A percentile compares a stretch with the other conserved stretches of the same genome.
Conservation (phyloP, 2,113 vertebrate species). For the Colossoma macropomum region DNA sequence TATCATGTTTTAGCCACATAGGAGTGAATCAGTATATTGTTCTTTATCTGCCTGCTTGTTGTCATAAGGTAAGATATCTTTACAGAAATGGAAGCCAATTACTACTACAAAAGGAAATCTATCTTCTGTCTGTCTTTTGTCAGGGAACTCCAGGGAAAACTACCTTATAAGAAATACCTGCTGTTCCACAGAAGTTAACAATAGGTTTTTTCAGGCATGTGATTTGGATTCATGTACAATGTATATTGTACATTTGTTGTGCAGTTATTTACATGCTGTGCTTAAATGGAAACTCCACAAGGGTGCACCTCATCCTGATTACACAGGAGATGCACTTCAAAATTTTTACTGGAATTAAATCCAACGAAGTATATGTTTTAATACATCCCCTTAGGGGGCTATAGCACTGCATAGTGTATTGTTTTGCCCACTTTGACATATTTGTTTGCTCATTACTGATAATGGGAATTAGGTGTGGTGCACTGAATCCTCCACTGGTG, state of each 20-base stretch:
- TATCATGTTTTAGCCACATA: neutral
- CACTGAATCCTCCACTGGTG: neutral
- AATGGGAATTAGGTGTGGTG: neutral
- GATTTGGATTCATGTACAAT: too few species aligned
- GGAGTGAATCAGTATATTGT: neutral
- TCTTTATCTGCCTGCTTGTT: neutral
- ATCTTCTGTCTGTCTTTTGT: neutral
- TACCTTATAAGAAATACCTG: neutral
- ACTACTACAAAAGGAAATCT: neutral
- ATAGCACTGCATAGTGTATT: neutral
- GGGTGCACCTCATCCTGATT: too few species aligned
- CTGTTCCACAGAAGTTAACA: neutral
- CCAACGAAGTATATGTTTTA: neutral
- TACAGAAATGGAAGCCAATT: neutral
- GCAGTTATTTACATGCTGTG: too few species aligned
- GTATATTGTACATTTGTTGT: too few species aligned
- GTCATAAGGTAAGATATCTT: neutral
- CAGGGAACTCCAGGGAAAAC: neutral
- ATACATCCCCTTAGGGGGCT: too few species aligned
- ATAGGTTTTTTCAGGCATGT: too few species aligned
- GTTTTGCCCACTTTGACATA: neutral
- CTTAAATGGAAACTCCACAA: too few species aligned
- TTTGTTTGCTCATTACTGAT: neutral
- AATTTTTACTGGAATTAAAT: neutral
- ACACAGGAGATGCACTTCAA: neutral